Conservation (phyloP, 1,140 invertebrate genomes). For the Drosophila pseudoobscura region DNA sequence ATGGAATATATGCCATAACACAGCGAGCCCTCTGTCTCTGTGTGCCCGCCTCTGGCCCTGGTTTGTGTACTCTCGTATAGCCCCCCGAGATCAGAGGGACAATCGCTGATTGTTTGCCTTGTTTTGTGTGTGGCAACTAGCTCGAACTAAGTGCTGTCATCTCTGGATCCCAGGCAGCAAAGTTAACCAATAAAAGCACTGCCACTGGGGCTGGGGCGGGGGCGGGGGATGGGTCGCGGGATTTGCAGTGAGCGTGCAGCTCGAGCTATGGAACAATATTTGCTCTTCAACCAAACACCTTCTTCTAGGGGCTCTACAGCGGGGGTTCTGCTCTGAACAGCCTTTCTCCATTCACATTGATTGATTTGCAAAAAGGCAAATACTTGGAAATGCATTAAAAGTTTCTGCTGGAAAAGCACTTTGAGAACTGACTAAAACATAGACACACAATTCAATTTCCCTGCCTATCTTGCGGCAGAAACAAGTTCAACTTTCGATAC, state of each 20-base stretch:
- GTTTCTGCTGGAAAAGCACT: constrained; percentile 11
- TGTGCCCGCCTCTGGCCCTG: no score
- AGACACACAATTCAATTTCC: constrained; percentile 35
- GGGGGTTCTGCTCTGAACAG: neutral
- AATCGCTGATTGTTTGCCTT: constrained; percentile 57
- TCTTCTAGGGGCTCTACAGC: neutral
- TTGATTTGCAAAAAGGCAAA: constrained; percentile 27
- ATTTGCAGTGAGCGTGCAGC: constrained; percentile 14
- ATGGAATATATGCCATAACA: constrained; percentile 5
- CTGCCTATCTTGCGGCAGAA: constrained; percentile 5
- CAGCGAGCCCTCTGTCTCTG: no score
- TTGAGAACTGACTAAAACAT: constrained; percentile 12
- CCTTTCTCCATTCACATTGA: constrained; percentile 15
- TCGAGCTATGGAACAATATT: constrained; percentile 15
- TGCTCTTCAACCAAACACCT: constrained; percentile 25
- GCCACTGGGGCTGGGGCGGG: no score
- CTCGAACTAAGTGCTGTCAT: constrained; percentile 50
- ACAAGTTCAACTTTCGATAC: constrained; percentile 29
- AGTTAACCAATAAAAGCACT: constrained; percentile 6
- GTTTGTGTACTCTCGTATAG: neutral
- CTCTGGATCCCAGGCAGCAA: constrained; percentile 6
- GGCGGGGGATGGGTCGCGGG: neutral
- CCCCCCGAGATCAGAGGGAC: constrained; percentile 25
- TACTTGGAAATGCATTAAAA: constrained; percentile 42
- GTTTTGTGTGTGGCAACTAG: constrained; percentile 42